These are phyloP conservation scores for Tympanoctomys barrerae DNA, from an alignment of 2,797 vertebrate species.

Conservation along the genomic window DNA sequence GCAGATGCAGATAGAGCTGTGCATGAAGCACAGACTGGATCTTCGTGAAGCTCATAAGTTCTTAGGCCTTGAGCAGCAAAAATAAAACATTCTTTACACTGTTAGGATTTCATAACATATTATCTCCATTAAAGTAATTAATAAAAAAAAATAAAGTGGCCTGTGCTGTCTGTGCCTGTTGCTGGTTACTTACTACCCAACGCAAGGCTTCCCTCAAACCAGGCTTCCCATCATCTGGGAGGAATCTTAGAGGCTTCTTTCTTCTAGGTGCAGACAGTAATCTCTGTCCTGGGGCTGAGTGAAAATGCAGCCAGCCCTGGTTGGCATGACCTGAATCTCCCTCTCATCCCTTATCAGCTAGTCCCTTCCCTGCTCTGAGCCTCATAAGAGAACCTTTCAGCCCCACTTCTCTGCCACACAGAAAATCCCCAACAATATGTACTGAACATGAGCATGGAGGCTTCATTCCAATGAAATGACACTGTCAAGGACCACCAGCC, in stretches of 20 bases:
- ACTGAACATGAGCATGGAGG: background rate
- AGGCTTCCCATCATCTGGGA: background rate
- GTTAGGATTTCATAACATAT: conserved; percentile 1
- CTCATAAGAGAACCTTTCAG: background rate
- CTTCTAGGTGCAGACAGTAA: background rate
- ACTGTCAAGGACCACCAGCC: background rate
- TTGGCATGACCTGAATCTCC: background rate
- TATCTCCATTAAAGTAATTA: conserved; percentile 14
- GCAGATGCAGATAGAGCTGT: background rate
- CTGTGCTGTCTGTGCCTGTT: background rate
- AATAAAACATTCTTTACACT: background rate
- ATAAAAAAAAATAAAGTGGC: background rate
- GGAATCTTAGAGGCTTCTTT: background rate
- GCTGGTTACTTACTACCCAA: background rate
- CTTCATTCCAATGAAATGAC: background rate
- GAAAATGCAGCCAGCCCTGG: background rate
- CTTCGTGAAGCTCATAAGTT: conserved; percentile 9
- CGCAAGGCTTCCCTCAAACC: background rate
- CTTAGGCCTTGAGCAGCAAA: background rate
- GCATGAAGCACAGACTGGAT: background rate
- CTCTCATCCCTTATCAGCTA: background rate
- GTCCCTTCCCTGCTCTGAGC: background rate
- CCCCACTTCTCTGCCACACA: background rate
- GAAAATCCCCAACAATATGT: background rate
- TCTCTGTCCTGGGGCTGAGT: background rate